Evolutionary conservation across 30 jellyfish, hydroid and myxozoan species (phyloP), one percentile per base, ranked within the genome.

Genomic region (Hydra vulgaris): DNA sequence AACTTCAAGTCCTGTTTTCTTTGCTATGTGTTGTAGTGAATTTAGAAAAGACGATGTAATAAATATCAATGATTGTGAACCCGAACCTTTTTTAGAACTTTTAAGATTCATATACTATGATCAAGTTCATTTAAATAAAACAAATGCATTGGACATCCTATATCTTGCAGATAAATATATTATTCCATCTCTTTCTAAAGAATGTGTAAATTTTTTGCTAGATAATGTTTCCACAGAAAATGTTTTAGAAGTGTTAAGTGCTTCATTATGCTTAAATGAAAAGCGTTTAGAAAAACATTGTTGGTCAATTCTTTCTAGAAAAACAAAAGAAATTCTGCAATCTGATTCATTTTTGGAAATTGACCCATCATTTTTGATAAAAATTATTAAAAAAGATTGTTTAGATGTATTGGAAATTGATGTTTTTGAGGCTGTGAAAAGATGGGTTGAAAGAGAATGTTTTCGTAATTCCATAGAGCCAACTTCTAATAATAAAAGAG

Each of bases 1-100:
- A 0, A 92, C 98, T 1, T 95, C 96, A 15, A 92, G 98, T 74
- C 98, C 98, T 12, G 98, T 92, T 15, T 92, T 92, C 73, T 92
- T 81, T 72, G 98, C 98, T 18, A 92, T 92, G 98, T 78, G 87
- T 17, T 92, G 53, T 81, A 96, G 98, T n/a, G 92, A 79, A 54
- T 75, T 74, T 66, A 27, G 94, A 23, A 77, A 72, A 16, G 89
- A 68, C 18, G 70, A 77, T 17, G 26, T 66, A 66, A 84, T 92
- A 0, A 89, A 82, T 17, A 89, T 92, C 25, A 79, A 87, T 5
- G 98, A 92, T 73, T 85, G 96, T 54, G 98, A 92, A n/a, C 88
- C 98, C 17, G 98, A 92, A 75, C 79, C 95, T 19, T 92, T 92
- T 70, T 70, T 83, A 15, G 98, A 92, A 77, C 78, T 92, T 21